Conservation (phyloP, 2,113 vertebrate genomes). For the Notiomystis cincta region DNA sequence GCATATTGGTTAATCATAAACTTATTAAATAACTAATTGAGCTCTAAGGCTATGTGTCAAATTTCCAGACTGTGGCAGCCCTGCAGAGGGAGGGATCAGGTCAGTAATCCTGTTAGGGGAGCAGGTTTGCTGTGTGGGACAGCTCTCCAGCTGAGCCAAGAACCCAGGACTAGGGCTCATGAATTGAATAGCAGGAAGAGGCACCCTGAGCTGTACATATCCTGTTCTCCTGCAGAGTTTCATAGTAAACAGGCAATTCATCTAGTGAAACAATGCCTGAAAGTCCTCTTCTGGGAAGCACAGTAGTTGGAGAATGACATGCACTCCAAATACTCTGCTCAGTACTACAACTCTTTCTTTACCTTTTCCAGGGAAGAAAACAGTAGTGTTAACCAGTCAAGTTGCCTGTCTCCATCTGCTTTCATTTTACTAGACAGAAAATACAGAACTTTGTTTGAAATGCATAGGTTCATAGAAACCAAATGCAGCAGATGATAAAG, state of each 20-base stretch:
- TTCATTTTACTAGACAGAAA: neutral
- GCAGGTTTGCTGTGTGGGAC: neutral
- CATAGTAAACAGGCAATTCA: neutral
- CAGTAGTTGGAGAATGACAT: neutral
- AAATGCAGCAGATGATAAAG: neutral
- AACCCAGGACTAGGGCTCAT: neutral
- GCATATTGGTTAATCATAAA: neutral
- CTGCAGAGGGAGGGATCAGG: neutral
- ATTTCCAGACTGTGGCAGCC: neutral
- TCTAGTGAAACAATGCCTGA: neutral
- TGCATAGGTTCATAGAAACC: neutral
- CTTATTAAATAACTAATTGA: constrained; percentile 4
- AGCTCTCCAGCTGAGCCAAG: neutral
- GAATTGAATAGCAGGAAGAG: constrained; percentile 24
- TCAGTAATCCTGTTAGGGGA: neutral
- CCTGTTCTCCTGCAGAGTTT: neutral
- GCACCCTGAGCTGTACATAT: neutral
- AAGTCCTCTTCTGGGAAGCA: neutral
- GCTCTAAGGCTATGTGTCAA: neutral
- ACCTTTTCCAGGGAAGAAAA: neutral
- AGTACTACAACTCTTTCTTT: neutral
- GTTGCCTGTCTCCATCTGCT: neutral
- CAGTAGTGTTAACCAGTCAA: neutral
- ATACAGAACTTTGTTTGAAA: neutral
- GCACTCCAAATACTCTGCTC: neutral